Percentiles rank a stretch among this genome's conserved stretches.
Evolutionary conservation across 2,888 invertebrate genomes (phyloP).

Genomic region (Nasonovia ribisnigri): DNA sequence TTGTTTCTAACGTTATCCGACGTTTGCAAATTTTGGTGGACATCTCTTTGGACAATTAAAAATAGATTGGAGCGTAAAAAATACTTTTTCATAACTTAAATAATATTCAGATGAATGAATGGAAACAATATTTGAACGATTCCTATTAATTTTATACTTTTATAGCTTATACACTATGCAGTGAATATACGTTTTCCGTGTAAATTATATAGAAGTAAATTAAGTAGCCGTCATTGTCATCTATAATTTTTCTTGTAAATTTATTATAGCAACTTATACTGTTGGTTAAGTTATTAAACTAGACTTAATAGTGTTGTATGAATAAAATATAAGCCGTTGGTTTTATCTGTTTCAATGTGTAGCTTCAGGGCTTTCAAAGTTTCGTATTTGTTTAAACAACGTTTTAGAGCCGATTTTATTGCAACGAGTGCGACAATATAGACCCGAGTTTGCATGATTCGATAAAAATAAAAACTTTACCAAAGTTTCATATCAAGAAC

Average conservation of each 20-base stretch:
- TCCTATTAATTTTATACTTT: background rate
- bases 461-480: background rate
- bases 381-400: constrained; percentile 6
- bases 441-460: background rate
- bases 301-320: background rate
- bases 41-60: background rate
- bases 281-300: background rate
- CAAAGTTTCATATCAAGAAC: background rate
- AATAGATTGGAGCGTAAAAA: background rate
- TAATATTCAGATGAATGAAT: background rate
- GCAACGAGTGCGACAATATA: background rate
- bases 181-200: background rate
- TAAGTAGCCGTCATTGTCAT: background rate
- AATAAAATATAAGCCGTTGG: constrained; percentile 3
- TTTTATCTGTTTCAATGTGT: constrained; percentile 11
- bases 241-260: background rate
- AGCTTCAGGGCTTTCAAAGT: constrained; percentile 10
- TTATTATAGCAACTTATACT: background rate
- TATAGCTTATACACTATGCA: background rate
- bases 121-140: background rate
- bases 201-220: background rate
- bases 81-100: background rate
- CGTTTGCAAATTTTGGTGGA: background rate
- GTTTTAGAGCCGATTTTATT: background rate
- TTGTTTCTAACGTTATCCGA: too few relatives aligned